A percentile compares a stretch with the other conserved stretches of the same genome.
phyloP scores from a whole-genome alignment of 2,797 vertebrate species.

The Sitta carolinensis region DNA sequence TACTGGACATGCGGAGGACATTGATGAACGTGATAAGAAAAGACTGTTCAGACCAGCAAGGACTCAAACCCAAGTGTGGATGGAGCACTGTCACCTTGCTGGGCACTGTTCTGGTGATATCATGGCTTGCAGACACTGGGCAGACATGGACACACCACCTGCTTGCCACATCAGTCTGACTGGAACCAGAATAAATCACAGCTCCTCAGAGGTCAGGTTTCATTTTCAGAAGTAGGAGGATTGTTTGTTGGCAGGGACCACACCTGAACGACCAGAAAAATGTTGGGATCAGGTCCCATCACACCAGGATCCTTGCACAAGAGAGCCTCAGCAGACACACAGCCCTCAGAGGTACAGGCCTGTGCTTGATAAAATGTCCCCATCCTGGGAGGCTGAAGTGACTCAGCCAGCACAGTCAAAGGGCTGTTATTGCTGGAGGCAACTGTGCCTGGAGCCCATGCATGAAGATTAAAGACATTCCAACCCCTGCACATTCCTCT shows the following conservation, averaged over 20 bases:
- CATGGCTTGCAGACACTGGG: not conserved
- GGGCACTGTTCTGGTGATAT: not conserved
- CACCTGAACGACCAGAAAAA: not conserved
- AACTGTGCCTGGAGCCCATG: constrained; percentile 26
- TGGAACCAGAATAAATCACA: not conserved
- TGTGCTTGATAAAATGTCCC: constrained; percentile 48
- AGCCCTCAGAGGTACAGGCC: constrained; percentile 36
- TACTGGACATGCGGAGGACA: not conserved
- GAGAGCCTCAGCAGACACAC: not conserved
- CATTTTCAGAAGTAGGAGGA: not conserved
- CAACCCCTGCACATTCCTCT: constrained; percentile 12
- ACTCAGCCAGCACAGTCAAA: constrained; percentile 50
- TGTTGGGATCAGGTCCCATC: constrained; percentile 4
- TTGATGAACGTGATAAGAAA: not conserved
- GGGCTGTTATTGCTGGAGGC: constrained; percentile 35
- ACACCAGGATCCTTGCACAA: constrained; percentile 39
- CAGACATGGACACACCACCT: not conserved
- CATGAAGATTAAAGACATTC: constrained; percentile 43
- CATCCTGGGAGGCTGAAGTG: constrained; percentile 40
- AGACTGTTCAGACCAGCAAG: not conserved
- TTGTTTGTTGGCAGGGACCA: not conserved
- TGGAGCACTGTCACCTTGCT: not conserved
- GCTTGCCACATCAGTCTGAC: not conserved
- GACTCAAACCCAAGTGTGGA: not conserved
- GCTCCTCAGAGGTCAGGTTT: not conserved